A percentile compares a stretch with the other conserved stretches of the same genome.
Evolutionary conservation across 2,113 vertebrate species (phyloP).

Genomic region (Ploceus nigricollis): DNA sequence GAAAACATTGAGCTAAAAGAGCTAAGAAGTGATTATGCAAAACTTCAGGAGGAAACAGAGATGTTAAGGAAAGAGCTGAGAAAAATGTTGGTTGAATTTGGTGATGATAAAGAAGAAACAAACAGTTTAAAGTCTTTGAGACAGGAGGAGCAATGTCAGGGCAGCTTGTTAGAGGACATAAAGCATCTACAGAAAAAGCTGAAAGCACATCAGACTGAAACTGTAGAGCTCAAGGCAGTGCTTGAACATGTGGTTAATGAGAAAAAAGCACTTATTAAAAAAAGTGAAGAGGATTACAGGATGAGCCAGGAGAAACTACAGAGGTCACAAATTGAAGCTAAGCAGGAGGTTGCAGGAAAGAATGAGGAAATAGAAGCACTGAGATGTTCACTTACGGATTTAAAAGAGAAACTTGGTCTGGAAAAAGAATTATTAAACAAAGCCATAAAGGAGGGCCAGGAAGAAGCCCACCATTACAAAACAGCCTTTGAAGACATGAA

Average conservation of each 20-base stretch:
- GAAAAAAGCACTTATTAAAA: slow-evolving; percentile 37
- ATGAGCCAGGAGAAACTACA: slow-evolving; percentile 46
- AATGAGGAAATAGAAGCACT: slow-evolving; percentile 54
- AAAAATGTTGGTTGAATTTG: slow-evolving; percentile 21
- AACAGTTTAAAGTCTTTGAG: not conserved
- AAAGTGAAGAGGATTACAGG: slow-evolving; percentile 29
- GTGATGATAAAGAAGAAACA: slow-evolving; percentile 35
- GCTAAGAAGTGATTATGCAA: slow-evolving; percentile 14
- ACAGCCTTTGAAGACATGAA: slow-evolving; percentile 60
- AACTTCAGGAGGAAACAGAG: slow-evolving; percentile 51
- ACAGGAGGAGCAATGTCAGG: slow-evolving; percentile 10
- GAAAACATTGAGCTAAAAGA: slow-evolving; percentile 48
- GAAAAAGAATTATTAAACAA: slow-evolving; percentile 31
- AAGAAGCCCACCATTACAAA: slow-evolving; percentile 50
- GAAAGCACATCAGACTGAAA: not conserved
- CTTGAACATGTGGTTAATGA: slow-evolving; percentile 38
- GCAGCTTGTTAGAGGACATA: slow-evolving; percentile 10
- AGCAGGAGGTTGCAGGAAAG: slow-evolving; percentile 56
- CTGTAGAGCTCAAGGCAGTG: not conserved
- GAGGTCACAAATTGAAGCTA: slow-evolving; percentile 29
- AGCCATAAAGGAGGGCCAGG: not conserved
- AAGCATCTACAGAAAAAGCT: slow-evolving; percentile 46
- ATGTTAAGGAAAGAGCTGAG: slow-evolving; percentile 57
- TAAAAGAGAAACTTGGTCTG: slow-evolving; percentile 42
- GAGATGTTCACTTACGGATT: not conserved